Evolutionary conservation across 2,113 vertebrate genomes (phyloP), one percentile per base, ranked within the genome.

Genomic region (Pycnonotus jocosus): DNA sequence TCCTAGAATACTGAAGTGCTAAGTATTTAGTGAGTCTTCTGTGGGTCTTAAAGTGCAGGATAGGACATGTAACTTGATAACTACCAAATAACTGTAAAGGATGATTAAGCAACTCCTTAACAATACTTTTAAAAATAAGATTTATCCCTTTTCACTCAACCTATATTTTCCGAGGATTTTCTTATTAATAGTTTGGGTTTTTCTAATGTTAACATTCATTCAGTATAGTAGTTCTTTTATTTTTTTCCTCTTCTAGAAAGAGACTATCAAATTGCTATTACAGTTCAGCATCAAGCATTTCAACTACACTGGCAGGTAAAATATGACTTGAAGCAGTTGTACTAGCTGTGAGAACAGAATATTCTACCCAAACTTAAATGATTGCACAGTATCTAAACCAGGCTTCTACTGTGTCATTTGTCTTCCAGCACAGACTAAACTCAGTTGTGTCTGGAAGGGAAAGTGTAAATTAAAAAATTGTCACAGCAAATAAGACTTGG

Each of bases 291-390:
- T 64, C 76, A 89, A 91, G 4, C 78, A 47, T 88, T 96, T 97
- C 96, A 90, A 22, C 95, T 90, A 68, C 86, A 33, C 20, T 95
- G 81, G 77, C 97, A 98, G 98, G 98, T 98, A 97, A 97, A 94
- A 82, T 31, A 61, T 38, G 21, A 51, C 53, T 38, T 76, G 71
- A 88, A 94, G 87, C 37, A 73, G 5, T 69, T 81, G 17, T 68
- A 24, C 10, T 74, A 47, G 31, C 28, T 90, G 58, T 73, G 72
- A 91, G 76, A 80, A 83, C 4, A 84, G 73, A 28, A 54, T 73
- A 50, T 37, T 73, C 33, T 68, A 44, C 18, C 37, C 19, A 45
- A 79, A 38, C 44, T 73, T 40, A 71, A 82, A 60, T 45, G 45
- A 33, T 19, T 27, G 45, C 17, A 73, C 9, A 77, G 61, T 82